Evolutionary conservation across 1,140 invertebrate genomes (phyloP), one percentile per base, ranked within the genome.

Genomic region (Drosophila ironensis): DNA sequence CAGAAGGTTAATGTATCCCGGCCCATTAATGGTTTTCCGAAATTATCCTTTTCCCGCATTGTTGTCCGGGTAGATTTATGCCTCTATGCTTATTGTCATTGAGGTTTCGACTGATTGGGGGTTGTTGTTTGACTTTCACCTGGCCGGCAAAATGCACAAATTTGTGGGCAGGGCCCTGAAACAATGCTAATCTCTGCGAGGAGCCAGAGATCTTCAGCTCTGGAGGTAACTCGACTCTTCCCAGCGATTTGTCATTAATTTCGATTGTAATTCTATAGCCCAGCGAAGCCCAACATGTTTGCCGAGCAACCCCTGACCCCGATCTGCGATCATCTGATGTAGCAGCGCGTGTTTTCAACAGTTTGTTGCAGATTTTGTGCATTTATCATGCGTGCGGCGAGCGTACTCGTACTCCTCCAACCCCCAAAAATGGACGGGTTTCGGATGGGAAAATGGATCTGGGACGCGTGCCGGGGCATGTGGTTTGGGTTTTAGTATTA

Each of bases 291-390:
- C 35, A 19, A 30, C 22, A 27, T n/a, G 7, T 30, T 24, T 56
- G 12, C 3, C 51, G n/a, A n/a, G 25, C 47, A 35, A 35, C 40
- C 51, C 40, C 45, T 47, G 47, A 19, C 28, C 38, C 33, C 46
- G 22, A 45, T 54, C 44, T 42, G 37, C 57, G 66, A 45, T 52
- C 48, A n/a, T n/a, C n/a, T n/a, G n/a, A n/a, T 37, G 40, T 37
- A 24, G 50, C 57, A 80, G 80, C 76, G 80, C 80, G 80, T 86
- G 80, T 86, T 86, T 48, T 72, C 53, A 86, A 86, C 80, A 86
- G 81, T 86, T 86, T 86, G 80, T 80, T 86, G 80, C 80, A 86
- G 80, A 86, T 86, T 86, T 86, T 75, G 71, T 75, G 80, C 80
- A 86, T 86, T 86, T 86, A 75, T 86, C 80, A 80, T 75, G 74